Conservation (phyloP, 2,797 vertebrate genomes). For the Pseudochirops cupreus region DNA sequence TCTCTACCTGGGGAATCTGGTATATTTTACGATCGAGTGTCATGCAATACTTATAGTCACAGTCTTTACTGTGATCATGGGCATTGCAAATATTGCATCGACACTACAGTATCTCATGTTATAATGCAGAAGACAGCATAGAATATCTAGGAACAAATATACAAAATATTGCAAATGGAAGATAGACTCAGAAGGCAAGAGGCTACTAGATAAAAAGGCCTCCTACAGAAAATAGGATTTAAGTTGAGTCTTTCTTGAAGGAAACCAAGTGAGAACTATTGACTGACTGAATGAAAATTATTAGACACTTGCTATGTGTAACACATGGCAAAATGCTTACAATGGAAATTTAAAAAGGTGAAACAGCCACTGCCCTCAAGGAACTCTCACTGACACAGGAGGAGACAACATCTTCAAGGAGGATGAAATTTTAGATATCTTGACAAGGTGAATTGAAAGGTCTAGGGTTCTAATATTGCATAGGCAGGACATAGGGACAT, state of each 20-base stretch:
- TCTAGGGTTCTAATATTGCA: background rate
- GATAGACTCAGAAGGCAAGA: background rate
- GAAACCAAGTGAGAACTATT: background rate
- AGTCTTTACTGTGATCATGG: too few relatives aligned
- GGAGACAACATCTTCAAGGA: background rate
- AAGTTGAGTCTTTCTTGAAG: background rate
- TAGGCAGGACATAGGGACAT: background rate
- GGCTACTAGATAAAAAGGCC: background rate
- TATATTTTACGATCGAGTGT: too few relatives aligned
- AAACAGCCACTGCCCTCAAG: background rate
- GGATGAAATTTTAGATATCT: background rate
- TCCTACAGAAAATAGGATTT: background rate
- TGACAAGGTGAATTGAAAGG: background rate
- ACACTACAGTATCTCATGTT: background rate
- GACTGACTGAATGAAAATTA: background rate
- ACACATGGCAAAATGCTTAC: background rate
- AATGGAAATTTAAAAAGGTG: background rate
- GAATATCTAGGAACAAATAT: background rate
- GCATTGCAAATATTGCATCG: too few relatives aligned
- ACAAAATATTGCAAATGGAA: background rate
- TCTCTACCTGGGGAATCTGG: too few relatives aligned
- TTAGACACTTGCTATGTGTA: background rate
- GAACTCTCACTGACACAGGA: background rate
- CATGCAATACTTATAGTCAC: too few relatives aligned
- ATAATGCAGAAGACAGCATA: background rate